phyloP scores from a whole-genome alignment of 2,113 vertebrate species.

The Lampris incognitus region DNA sequence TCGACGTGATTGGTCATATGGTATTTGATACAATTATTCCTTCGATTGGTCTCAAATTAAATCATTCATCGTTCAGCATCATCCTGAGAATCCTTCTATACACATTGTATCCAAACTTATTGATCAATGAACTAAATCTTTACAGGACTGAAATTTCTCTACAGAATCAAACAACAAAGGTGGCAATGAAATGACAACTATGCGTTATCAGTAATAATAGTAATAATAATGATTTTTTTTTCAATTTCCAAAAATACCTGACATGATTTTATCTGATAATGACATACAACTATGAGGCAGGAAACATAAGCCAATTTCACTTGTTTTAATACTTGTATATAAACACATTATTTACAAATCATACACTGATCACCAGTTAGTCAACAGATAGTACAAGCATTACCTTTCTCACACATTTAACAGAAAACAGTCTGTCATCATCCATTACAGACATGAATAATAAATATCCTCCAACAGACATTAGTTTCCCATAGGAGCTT shows the following conservation, averaged over 20 bases:
- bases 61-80: not conserved
- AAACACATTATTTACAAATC: conserved; percentile 82
- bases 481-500: conserved; percentile 44
- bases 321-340: conserved; percentile 71
- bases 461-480: conserved; percentile 64
- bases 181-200: too few species aligned
- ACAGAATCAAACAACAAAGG: too few species aligned
- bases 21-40: not conserved
- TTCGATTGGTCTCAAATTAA: conserved; percentile 52
- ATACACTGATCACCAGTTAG: conserved; percentile 59
- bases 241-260: not conserved
- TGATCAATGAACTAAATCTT: too few species aligned
- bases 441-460: conserved; percentile 50
- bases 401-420: conserved; percentile 40
- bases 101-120: not conserved
- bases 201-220: too few species aligned
- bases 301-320: not conserved
- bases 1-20: conserved; percentile 59
- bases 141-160: too few species aligned
- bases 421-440: conserved; percentile 42
- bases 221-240: not conserved
- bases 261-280: not conserved
- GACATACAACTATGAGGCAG: not conserved
- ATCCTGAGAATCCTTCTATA: not conserved
- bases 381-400: conserved; percentile 61